Evolutionary conservation across 2,888 invertebrate genomes (phyloP).

Genomic region (Drosophila merina): DNA sequence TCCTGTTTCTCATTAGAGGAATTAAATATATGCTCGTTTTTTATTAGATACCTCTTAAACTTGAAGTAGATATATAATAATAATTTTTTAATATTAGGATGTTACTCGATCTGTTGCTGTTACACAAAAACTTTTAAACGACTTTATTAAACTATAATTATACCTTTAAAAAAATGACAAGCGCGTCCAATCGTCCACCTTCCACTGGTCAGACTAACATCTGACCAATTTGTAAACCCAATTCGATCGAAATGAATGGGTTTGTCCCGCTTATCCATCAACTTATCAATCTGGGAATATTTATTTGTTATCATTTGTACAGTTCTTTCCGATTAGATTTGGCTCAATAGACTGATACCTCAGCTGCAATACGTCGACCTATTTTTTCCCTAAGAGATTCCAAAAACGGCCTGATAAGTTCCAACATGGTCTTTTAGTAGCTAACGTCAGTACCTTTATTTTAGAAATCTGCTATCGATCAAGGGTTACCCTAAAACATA

Average conservation of each 20-base stretch:
- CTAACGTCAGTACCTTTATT: no score
- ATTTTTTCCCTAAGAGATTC: background rate
- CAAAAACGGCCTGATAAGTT: background rate
- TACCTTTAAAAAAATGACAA: background rate
- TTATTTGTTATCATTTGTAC: background rate
- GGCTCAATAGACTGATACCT: background rate
- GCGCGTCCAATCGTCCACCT: background rate
- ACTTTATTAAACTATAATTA: background rate
- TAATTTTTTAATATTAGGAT: no score
- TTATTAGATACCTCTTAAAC: no score
- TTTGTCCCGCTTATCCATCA: conserved; percentile 3
- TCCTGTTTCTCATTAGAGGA: no score
- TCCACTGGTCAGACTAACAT: background rate
- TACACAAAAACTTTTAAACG: background rate
- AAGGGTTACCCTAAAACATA: no score
- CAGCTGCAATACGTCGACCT: background rate
- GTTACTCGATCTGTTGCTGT: no score
- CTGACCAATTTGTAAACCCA: background rate
- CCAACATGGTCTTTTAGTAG: background rate
- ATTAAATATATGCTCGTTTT: no score
- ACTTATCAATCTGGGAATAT: background rate
- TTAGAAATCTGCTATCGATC: no score
- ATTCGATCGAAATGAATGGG: background rate
- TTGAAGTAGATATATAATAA: no score
- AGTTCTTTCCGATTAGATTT: background rate